Percentiles rank a stretch among this genome's conserved stretches.
phyloP scores from a whole-genome alignment of 2,113 vertebrate genomes.

The Indri indri region DNA sequence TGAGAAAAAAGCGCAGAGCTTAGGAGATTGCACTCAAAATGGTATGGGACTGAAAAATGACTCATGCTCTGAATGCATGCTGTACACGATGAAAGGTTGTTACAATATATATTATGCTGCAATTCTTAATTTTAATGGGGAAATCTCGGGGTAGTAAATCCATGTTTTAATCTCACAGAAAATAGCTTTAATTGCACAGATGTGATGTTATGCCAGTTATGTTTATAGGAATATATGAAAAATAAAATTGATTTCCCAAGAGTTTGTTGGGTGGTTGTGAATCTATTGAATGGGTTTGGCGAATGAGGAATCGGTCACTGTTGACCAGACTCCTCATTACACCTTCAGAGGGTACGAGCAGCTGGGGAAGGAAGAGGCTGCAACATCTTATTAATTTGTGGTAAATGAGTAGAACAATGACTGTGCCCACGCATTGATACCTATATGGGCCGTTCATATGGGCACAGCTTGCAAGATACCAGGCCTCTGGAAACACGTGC shows the following conservation, averaged over 20 bases:
- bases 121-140: background rate
- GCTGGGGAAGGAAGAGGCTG: rapidly evolving
- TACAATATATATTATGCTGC: background rate
- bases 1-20: background rate
- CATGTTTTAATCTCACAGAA: constrained; percentile 42
- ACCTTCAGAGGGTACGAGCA: rapidly evolving
- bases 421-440: rapidly evolving
- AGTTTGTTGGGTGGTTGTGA: background rate
- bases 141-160: background rate
- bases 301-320: rapidly evolving
- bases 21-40: background rate
- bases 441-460: rapidly evolving
- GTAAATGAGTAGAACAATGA: rapidly evolving
- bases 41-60: background rate
- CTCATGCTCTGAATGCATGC: background rate
- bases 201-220: background rate
- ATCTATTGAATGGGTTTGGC: background rate
- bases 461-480: rapidly evolving
- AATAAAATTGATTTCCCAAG: background rate
- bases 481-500: background rate
- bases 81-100: background rate
- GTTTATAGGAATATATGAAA: background rate
- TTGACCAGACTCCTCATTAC: background rate
- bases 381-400: background rate
- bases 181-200: background rate